Base-by-base conservation (phyloP, 2,113 vertebrate species). In the Marmota flaviventris region DNA sequence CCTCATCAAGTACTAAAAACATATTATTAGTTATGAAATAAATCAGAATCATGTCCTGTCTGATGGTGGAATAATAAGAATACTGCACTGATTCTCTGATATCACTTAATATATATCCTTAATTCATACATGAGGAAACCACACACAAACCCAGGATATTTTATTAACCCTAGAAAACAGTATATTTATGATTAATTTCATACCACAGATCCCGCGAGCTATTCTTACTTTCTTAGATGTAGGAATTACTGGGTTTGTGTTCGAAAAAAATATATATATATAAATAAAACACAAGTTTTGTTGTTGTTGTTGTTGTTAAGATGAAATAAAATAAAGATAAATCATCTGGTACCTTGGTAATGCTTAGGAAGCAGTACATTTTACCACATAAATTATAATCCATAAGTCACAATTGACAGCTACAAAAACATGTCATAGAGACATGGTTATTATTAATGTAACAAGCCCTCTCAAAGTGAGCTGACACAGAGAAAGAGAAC, bases 221-320 rank as follows among this genome's bases (percentile, higher is more conserved):
- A 82, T 77, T 72, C 8, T 4, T n/a, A 48, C 8, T 92, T 81
- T 91, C 29, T 92, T 63, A 85, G 39, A 72, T 14, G 61, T 0
- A 58, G 0, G 4, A 61, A 5, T 76, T 91, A 34, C 7, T 75
- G 72, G 32, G 7, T 65, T 84, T 86, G 25, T 20, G 67, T n/a
- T 24, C 7, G 65, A 72, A 37, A 29, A 7, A 79, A 4, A 39
- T 42, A 45, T 45, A 89, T 5, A 79, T 51, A 65, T 65, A 85
- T 37, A 5, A 53, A 48, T 5, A 34, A 8, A 51, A 0, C 5
- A 75, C 0, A 1, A 24, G 0, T 3, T 20, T 58, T 63, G 42
- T 63, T 56, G 13, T 58, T 63, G 42, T 61, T 56, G 13, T 56
- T 51, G 48, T 51, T 51, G 48, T 51, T 53, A 73, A 70, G 6